A percentile compares a stretch with the other conserved stretches of the same genome.
These are phyloP conservation scores for Ictalurus punctatus DNA, from an alignment of 2,113 vertebrate genomes.

Conservation along the genomic window DNA sequence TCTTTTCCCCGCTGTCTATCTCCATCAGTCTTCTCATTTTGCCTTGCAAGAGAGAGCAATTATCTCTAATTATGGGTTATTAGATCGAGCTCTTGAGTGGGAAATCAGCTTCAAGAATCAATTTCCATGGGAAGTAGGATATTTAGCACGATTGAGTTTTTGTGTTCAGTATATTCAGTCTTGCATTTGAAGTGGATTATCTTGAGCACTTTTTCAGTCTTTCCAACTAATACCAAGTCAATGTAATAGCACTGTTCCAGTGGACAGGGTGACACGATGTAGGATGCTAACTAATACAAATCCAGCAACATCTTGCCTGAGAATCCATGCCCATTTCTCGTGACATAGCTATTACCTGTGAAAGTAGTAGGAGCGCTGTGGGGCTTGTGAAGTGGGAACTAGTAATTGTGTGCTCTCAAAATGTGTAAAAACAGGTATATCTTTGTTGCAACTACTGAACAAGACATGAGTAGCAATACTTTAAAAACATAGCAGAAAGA, in stretches of 20 bases:
- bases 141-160: not conserved
- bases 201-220: not conserved
- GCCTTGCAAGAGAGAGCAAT: not conserved
- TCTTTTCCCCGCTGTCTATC: not conserved
- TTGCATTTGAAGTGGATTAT: not conserved
- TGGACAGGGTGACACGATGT: too few relatives aligned
- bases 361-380: not conserved
- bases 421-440: too few relatives aligned
- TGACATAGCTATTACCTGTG: not conserved
- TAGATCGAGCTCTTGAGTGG: slow-evolving; percentile 36
- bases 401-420: too few relatives aligned
- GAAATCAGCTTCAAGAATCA: slow-evolving; percentile 40
- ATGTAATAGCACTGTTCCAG: not conserved
- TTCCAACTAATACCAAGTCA: not conserved
- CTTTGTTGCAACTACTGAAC: not conserved
- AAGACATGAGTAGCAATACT: not conserved
- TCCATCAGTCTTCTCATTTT: not conserved
- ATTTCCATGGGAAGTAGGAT: slow-evolving; percentile 19
- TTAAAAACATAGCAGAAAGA: not conserved
- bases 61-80: slow-evolving; percentile 40
- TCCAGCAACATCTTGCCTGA: not conserved
- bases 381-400: too few relatives aligned
- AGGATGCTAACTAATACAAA: not conserved
- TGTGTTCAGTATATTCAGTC: not conserved
- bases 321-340: not conserved